Percentiles rank a stretch among this genome's conserved stretches.
Conservation (phyloP, 1,140 invertebrate genomes). For the Drosophila novamexicana region DNA sequence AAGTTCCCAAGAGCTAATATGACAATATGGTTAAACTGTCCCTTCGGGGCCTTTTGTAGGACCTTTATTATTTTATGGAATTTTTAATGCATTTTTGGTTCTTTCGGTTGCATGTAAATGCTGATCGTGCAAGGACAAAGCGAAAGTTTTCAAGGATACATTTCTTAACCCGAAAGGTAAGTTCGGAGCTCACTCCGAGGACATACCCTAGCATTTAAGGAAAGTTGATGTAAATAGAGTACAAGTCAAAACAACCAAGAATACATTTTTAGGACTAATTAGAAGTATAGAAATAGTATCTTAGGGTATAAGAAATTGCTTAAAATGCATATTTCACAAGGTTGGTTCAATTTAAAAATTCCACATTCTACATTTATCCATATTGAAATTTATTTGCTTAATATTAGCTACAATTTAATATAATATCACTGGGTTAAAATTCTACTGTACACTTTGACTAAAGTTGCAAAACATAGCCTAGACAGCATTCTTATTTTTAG, state of each 20-base stretch:
- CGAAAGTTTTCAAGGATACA: slow-evolving; percentile 1
- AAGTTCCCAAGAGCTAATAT: slow-evolving; percentile 53
- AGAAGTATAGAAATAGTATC: no score
- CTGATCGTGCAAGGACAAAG: slow-evolving; percentile 31
- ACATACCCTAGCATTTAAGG: no score
- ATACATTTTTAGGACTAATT: background rate
- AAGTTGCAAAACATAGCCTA: slow-evolving; percentile 11
- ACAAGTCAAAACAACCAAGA: background rate
- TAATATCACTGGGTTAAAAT: slow-evolving; percentile 71
- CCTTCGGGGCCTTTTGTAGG: background rate
- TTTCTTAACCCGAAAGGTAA: background rate
- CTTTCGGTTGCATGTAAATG: slow-evolving; percentile 47
- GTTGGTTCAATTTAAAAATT: background rate
- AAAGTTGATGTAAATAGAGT: no score
- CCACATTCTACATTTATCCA: slow-evolving; percentile 7
- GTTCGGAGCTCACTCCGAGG: no score
- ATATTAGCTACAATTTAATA: slow-evolving; percentile 50
- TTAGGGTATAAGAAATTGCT: no score
- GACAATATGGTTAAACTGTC: background rate
- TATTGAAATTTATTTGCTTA: slow-evolving; percentile 51
- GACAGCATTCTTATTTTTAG: background rate
- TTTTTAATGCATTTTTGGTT: slow-evolving; percentile 49
- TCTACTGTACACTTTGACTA: slow-evolving; percentile 57
- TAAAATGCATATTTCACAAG: no score
- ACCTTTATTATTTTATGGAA: slow-evolving; percentile 52